These are phyloP conservation scores for Philereme transversata DNA, from an alignment of 2,888 invertebrate genomes.

Conservation along the genomic window DNA sequence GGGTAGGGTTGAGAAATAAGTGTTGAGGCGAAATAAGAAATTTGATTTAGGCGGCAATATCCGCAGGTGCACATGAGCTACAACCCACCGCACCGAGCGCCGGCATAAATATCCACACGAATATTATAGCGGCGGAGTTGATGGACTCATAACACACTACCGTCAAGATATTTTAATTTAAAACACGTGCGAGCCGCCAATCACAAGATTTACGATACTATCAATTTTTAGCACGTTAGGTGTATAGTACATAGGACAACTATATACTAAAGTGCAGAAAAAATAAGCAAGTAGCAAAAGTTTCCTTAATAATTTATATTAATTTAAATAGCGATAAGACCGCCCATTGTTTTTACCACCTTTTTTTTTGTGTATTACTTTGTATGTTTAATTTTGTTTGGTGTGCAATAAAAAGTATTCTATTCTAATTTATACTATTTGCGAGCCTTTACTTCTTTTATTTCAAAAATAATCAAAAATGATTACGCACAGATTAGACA, in stretches of 20 bases:
- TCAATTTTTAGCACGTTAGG: slow-evolving; percentile 42
- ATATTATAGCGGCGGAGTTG: slow-evolving; percentile 53
- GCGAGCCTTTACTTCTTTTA: too few species aligned
- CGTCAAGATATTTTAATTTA: slow-evolving; percentile 57
- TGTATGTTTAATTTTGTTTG: too few species aligned
- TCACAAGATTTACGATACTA: slow-evolving; percentile 50
- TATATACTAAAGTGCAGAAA: slow-evolving; percentile 36
- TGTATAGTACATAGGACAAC: background rate
- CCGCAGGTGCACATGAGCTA: slow-evolving; percentile 72
- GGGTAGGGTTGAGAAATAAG: slow-evolving; percentile 50
- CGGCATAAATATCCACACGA: slow-evolving; percentile 46
- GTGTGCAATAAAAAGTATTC: too few species aligned
- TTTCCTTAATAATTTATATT: too few species aligned
- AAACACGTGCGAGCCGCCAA: slow-evolving; percentile 48
- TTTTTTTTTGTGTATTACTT: too few species aligned
- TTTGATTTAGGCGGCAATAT: slow-evolving; percentile 77
- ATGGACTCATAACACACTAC: slow-evolving; percentile 51
- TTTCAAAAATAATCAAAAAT: too few species aligned
- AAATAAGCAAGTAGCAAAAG: background rate
- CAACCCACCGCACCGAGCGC: slow-evolving; percentile 44
- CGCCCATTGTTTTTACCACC: too few species aligned
- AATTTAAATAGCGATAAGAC: too few species aligned
- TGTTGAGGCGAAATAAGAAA: slow-evolving; percentile 72
- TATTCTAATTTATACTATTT: too few species aligned
- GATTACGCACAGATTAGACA: slow-evolving; percentile 2